Conservation (phyloP, 2,113 vertebrate genomes). For the Antechinus flavipes region DNA sequence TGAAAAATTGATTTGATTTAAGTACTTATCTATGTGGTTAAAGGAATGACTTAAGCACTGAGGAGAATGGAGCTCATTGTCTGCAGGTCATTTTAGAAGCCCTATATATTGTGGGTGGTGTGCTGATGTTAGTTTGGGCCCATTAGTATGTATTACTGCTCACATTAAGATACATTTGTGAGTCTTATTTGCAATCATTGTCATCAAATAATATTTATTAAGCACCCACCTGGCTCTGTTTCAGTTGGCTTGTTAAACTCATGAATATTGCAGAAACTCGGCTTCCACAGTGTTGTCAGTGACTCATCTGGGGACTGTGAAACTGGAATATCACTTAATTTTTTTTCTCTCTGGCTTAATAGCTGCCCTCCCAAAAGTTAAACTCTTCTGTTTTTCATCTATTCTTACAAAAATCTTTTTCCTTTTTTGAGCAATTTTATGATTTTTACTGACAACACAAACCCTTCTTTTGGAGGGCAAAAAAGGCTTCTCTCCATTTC, state of each 20-base stretch:
- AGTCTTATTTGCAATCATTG: fast-evolving
- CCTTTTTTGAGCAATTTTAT: background rate
- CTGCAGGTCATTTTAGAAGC: background rate
- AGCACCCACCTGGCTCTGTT: fast-evolving
- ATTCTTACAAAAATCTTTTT: background rate
- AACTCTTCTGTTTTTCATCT: background rate
- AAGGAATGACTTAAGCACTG: background rate
- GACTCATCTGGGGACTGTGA: background rate
- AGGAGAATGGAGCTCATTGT: too few relatives aligned
- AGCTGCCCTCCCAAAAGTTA: background rate
- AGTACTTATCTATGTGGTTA: background rate
- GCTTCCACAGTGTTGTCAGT: background rate
- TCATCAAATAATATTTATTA: too few relatives aligned
- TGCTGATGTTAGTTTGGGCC: background rate
- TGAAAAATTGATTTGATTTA: background rate
- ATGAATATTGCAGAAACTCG: fast-evolving
- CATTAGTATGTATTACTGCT: background rate
- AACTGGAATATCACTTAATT: too few relatives aligned
- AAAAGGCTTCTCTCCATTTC: background rate
- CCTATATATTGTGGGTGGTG: too few relatives aligned
- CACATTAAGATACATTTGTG: background rate
- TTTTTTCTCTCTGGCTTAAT: background rate
- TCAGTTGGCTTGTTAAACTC: background rate
- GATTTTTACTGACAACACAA: background rate
- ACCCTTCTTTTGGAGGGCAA: background rate